Evolutionary conservation across 2,797 vertebrate species (phyloP), one percentile per base, ranked within the genome.

Genomic region (Arremon aurantiirostris): DNA sequence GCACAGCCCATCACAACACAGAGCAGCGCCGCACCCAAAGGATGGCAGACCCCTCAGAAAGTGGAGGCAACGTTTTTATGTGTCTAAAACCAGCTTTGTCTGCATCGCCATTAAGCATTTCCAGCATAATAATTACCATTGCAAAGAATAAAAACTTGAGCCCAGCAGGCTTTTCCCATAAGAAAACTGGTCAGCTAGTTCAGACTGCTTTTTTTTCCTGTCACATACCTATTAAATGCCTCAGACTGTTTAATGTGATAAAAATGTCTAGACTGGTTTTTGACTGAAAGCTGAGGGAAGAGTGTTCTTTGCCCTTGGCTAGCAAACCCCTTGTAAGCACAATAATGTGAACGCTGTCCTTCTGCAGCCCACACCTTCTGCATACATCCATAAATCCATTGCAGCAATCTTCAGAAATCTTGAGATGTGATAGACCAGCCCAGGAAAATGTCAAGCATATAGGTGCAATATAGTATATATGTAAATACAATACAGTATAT

Each of bases 241-340:
- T 82, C 63, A 83, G 86, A 94, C 93, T 96, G 82, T 73, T 94
- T 88, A 93, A 92, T 94, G 81, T 90, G 82, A 94, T 95, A 90
- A 86, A 93, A 93, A 90, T 46, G 79, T 95, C 83, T 88, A 92
- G 94, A 83, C 77, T 95, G 90, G 26, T 57, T 92, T 89, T 89
- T 52, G 41, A 94, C 76, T 90, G 69, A 92, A 96, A 95, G 71
- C 55, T 91, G 53, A 46, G 82, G 95, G 22, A 87, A 91, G 77
- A 83, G 87, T 93, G 92, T 90, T 91, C 89, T 95, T 94, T 95
- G 89, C 94, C 87, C 86, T 95, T 89, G 97, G 96, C 91, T 91
- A 96, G 86, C 64, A 86, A 83, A 77, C 65, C 63, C 70, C 71
- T 88, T 88, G 78, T 81, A 87, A 96, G 64, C 41, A 80, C 34